A percentile compares a stretch with the other conserved stretches of the same genome.
These are phyloP conservation scores for Rhamphomyia laevipes DNA, from an alignment of 2,888 invertebrate genomes.

Conservation along the genomic window DNA sequence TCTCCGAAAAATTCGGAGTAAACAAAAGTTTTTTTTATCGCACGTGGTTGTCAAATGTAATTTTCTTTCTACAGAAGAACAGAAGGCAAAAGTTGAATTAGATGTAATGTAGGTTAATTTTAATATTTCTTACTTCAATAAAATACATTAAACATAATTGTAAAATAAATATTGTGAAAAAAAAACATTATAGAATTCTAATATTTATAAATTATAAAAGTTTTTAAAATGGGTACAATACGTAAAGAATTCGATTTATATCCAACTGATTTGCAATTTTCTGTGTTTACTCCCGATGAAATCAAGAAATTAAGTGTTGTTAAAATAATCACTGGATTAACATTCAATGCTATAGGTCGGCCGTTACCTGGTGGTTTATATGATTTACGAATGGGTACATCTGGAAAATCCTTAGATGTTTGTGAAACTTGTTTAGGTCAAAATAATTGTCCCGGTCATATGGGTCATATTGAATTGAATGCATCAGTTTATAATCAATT, in stretches of 20 bases:
- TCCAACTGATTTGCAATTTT: constrained; percentile 45
- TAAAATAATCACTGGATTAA: constrained; percentile 63
- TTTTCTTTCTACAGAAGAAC: too few relatives aligned
- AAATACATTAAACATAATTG: too few relatives aligned
- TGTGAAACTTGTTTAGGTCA: constrained; percentile 69
- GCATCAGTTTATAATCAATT: constrained; percentile 84
- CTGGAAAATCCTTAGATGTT: constrained; percentile 41
- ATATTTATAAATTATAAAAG: too few relatives aligned
- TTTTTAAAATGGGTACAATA: too few relatives aligned
- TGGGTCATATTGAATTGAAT: constrained; percentile 87
- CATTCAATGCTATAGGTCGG: constrained; percentile 75
- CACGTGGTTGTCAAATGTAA: too few relatives aligned
- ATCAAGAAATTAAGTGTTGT: constrained; percentile 67
- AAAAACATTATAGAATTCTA: too few relatives aligned
- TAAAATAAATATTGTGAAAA: too few relatives aligned
- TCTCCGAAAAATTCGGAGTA: too few relatives aligned
- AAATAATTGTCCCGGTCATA: constrained; percentile 76
- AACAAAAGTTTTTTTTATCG: too few relatives aligned
- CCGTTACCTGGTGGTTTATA: constrained; percentile 79
- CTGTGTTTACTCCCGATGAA: constrained; percentile 64
- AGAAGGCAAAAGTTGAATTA: too few relatives aligned
- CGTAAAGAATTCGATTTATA: constrained; percentile 26
- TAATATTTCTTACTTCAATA: too few relatives aligned
- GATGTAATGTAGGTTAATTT: too few relatives aligned
- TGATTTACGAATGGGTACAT: constrained; percentile 64